Percentiles rank a stretch among this genome's conserved stretches.
phyloP scores from a whole-genome alignment of 2,797 vertebrate species.

The Cercopithecus hamlyni region DNA sequence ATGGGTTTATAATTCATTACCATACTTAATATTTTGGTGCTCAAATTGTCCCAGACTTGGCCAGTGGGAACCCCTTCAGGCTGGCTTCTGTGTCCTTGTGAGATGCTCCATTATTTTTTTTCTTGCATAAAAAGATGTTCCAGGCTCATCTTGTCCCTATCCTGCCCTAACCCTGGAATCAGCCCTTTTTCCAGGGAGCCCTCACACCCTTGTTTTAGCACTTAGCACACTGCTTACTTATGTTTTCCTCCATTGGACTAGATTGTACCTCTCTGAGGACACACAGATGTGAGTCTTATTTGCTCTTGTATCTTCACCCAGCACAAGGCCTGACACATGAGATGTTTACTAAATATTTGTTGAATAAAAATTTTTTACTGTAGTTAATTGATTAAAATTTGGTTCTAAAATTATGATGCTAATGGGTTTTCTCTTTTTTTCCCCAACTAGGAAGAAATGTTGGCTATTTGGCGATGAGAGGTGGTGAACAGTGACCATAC shows the following conservation, averaged over 20 bases:
- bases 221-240: neutral
- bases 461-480: conserved; percentile 58
- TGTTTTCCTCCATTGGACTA: neutral
- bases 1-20: neutral
- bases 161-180: neutral
- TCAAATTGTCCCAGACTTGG: neutral
- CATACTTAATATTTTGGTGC: neutral
- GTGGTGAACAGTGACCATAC: conserved; percentile 50
- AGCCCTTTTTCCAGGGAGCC: neutral
- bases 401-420: neutral
- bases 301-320: neutral
- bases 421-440: conserved; percentile 52
- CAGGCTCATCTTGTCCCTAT: neutral
- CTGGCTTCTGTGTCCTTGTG: neutral
- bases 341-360: neutral
- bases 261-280: neutral
- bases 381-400: neutral
- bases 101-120: neutral
- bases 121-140: neutral
- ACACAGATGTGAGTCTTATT: neutral
- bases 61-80: neutral
- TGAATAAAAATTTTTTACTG: conserved; percentile 24
- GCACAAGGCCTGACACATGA: neutral
- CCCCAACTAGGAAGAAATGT: conserved; percentile 80
- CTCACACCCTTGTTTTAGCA: neutral